Evolutionary conservation across 2,888 invertebrate species (phyloP).

Genomic region (Omphaloscelis lunosa): DNA sequence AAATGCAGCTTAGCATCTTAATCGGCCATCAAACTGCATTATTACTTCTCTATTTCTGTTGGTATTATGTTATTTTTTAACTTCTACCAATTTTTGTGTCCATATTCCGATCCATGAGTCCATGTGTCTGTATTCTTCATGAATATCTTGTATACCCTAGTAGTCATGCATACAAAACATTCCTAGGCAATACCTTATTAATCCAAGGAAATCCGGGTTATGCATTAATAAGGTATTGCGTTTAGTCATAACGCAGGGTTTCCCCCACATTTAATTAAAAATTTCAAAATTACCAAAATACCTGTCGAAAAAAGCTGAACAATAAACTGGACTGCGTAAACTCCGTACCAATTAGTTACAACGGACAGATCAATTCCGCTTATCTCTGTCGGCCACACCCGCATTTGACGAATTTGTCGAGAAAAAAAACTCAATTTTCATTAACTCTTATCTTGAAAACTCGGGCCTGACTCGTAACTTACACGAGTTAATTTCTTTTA

Average conservation of each 20-base stretch:
- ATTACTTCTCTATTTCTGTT: constrained; percentile 49
- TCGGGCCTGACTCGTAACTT: constrained; percentile 82
- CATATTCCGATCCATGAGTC: not conserved
- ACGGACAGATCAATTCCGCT: constrained; percentile 82
- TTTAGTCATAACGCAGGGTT: not conserved
- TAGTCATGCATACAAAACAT: no score
- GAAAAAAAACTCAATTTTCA: constrained; percentile 85
- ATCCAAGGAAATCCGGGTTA: no score
- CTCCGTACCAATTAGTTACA: constrained; percentile 67
- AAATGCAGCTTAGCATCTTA: constrained; percentile 55
- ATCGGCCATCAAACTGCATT: constrained; percentile 62
- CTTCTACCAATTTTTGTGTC: constrained; percentile 10
- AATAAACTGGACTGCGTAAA: constrained; percentile 64
- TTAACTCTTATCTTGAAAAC: constrained; percentile 85
- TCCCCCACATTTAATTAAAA: constrained; percentile 16
- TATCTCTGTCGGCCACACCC: constrained; percentile 76
- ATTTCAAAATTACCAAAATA: constrained; percentile 33
- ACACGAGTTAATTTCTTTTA: constrained; percentile 88
- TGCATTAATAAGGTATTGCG: not conserved
- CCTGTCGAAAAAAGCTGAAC: constrained; percentile 47
- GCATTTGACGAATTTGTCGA: constrained; percentile 83
- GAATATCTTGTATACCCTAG: no score
- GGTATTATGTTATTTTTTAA: constrained; percentile 49
- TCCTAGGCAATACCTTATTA: no score
- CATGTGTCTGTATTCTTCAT: no score